Evolutionary conservation across 2,797 vertebrate species (phyloP).

Genomic region (Cyclura pinguis): DNA sequence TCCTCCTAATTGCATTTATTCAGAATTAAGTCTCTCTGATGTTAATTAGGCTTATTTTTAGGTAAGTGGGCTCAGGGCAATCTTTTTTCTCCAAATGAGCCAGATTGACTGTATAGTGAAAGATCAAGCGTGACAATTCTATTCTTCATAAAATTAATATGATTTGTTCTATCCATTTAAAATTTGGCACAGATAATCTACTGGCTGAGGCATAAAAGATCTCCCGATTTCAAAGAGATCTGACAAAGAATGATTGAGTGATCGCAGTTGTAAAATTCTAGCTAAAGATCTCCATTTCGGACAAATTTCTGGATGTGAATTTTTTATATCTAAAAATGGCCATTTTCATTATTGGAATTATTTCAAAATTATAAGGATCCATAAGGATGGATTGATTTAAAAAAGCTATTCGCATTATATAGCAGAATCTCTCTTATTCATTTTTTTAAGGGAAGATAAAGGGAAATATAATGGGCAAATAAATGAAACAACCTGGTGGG

Average conservation of each 20-base stretch:
- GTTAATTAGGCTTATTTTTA: too few species aligned
- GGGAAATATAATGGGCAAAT: too few species aligned
- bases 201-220: background rate
- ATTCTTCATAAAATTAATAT: background rate
- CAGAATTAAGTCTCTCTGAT: background rate
- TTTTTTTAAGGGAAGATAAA: too few species aligned
- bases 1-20: slow-evolving; percentile 18
- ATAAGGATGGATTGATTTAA: background rate
- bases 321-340: too few species aligned
- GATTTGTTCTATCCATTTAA: background rate
- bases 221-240: background rate
- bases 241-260: background rate
- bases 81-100: too few species aligned
- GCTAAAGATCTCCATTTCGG: too few species aligned
- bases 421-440: too few species aligned
- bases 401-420: too few species aligned
- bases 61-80: too few species aligned
- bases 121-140: too few species aligned
- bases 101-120: too few species aligned
- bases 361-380: background rate
- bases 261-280: background rate
- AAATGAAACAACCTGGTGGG: too few species aligned
- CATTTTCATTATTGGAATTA: background rate
- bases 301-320: background rate
- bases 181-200: background rate